These are phyloP conservation scores for Drosophila nigrodunni DNA, from an alignment of 1,140 invertebrate genomes.

Conservation along the genomic window DNA sequence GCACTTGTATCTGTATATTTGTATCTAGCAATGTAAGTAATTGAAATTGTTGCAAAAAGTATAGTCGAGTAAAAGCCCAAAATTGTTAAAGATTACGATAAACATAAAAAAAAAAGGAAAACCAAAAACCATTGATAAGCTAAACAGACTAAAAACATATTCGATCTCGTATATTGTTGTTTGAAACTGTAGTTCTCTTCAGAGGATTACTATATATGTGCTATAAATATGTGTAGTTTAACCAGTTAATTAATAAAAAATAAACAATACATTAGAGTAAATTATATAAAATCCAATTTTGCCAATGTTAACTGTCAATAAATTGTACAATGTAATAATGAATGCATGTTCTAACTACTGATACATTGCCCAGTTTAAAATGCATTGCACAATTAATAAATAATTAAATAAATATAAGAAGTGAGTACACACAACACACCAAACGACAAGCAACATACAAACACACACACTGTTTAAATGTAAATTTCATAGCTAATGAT, in stretches of 20 bases:
- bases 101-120: constrained; percentile 25
- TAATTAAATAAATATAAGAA: neutral
- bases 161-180: constrained; percentile 12
- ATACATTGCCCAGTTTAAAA: constrained; percentile 9
- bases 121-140: constrained; percentile 23
- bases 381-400: constrained; percentile 5
- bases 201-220: constrained; percentile 1
- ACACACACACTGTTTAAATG: constrained; percentile 15
- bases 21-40: constrained; percentile 61
- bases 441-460: neutral
- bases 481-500: constrained; percentile 16
- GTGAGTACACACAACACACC: neutral
- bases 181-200: constrained; percentile 1
- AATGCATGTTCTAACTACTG: constrained; percentile 24
- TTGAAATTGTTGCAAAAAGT: constrained; percentile 48
- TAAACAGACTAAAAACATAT: constrained; percentile 1
- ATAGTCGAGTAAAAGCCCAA: constrained; percentile 23
- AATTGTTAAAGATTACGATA: constrained; percentile 34
- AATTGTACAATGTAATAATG: constrained; percentile 42
- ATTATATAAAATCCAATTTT: constrained; percentile 61
- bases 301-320: constrained; percentile 74
- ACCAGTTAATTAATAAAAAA: constrained; percentile 26
- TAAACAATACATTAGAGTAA: constrained; percentile 4
- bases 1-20: constrained; percentile 62
- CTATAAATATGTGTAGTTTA: constrained; percentile 19